A percentile compares a stretch with the other conserved stretches of the same genome.
Evolutionary conservation across 1,140 invertebrate genomes (phyloP).

Genomic region (Lamellibrachia luymesi): DNA sequence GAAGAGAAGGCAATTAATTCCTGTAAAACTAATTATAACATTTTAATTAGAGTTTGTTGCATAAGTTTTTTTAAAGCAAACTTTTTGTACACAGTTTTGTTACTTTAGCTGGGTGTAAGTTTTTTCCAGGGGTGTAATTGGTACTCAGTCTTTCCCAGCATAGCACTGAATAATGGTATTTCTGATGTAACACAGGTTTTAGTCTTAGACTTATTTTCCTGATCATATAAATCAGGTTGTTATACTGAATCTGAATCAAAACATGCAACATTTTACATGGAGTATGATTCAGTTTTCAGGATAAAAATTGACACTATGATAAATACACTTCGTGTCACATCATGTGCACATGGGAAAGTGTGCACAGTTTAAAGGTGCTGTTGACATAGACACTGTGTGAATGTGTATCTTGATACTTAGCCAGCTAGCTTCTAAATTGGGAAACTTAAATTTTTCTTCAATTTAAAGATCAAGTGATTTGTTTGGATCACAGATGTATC

Average conservation of each 20-base stretch:
- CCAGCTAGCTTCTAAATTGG: neutral
- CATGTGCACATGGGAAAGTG: neutral
- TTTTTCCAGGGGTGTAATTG: neutral
- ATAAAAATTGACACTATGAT: no score
- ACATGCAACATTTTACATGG: no score
- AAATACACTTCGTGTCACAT: neutral
- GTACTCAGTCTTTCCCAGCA: neutral
- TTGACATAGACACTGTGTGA: neutral
- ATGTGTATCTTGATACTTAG: neutral
- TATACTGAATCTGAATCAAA: no score
- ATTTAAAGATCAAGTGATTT: neutral
- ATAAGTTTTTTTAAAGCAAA: neutral
- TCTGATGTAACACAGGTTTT: neutral
- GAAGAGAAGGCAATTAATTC: no score
- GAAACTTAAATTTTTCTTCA: neutral
- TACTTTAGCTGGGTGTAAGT: neutral
- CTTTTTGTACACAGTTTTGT: neutral
- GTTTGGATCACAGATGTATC: no score
- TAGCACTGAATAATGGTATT: neutral
- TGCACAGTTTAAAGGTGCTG: neutral
- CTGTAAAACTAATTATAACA: neutral
- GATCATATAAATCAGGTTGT: neutral
- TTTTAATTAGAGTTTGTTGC: neutral
- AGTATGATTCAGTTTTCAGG: no score
- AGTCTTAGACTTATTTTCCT: neutral